Conservation (phyloP, 2,888 invertebrate species). For the Microctonus aethiopoides region DNA sequence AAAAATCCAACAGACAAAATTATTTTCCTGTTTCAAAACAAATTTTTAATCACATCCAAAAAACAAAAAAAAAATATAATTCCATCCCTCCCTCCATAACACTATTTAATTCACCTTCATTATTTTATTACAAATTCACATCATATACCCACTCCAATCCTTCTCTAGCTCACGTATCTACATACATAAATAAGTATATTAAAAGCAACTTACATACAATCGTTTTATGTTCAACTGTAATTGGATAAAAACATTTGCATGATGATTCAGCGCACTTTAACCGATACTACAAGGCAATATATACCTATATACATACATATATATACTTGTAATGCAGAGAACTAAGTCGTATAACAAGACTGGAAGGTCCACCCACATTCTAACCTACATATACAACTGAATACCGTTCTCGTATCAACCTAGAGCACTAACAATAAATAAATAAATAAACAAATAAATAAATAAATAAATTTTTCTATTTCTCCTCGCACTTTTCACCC, state of each 20-base stretch:
- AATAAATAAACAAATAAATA: no score
- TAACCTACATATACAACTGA: slow-evolving; percentile 52
- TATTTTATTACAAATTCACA: neutral
- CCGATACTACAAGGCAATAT: neutral
- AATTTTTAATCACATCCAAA: no score
- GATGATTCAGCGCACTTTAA: slow-evolving; percentile 5
- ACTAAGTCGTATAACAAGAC: slow-evolving; percentile 35
- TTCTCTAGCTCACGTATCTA: neutral
- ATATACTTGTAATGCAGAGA: slow-evolving; percentile 9
- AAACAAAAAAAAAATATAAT: no score
- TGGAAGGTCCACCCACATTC: slow-evolving; percentile 59
- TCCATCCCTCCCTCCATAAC: no score
- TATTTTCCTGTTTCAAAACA: no score
- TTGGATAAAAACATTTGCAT: slow-evolving; percentile 24
- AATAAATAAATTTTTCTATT: no score
- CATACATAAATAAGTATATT: neutral
- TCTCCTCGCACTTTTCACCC: slow-evolving; percentile 23
- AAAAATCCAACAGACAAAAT: no score
- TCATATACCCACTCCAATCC: neutral
- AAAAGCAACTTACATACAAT: slow-evolving; percentile 10
- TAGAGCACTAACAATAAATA: slow-evolving; percentile 28
- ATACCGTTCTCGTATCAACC: slow-evolving; percentile 45
- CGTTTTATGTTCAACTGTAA: slow-evolving; percentile 18
- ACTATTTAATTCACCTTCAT: no score
- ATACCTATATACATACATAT: slow-evolving; percentile 14